Conservation (phyloP, 2,888 invertebrate species). For the Rambutsinella grinnellia region DNA sequence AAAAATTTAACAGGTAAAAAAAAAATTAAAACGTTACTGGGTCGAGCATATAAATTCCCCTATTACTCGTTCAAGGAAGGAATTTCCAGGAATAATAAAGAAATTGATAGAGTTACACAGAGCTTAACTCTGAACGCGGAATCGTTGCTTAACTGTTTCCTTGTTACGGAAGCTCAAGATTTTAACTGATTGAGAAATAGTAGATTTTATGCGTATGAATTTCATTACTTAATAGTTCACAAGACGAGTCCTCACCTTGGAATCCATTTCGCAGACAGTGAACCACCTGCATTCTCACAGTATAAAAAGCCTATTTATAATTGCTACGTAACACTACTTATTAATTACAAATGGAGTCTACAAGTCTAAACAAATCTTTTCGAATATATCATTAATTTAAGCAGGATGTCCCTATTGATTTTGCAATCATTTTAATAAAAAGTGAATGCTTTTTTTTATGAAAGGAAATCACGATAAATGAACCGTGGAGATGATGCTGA, state of each 20-base stretch:
- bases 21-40: background rate
- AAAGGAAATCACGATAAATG: constrained; percentile 40
- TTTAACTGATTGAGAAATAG: background rate
- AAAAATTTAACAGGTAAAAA: no score
- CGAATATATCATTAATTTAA: no score
- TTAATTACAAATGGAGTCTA: background rate
- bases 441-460: constrained; percentile 32
- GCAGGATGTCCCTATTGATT: no score
- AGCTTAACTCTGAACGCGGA: background rate
- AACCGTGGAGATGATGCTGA: constrained; percentile 34
- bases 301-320: constrained; percentile 4
- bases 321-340: background rate
- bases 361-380: no score
- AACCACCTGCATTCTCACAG: no score
- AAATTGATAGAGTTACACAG: background rate
- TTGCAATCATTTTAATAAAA: no score
- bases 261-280: constrained; percentile 44
- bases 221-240: background rate
- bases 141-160: constrained; percentile 41
- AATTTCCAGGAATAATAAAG: no score
- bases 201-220: background rate
- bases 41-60: no score
- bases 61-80: no score
- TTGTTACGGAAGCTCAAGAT: constrained; percentile 48
- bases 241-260: constrained; percentile 43